Evolutionary conservation across 2,113 vertebrate species (phyloP), one percentile per base, ranked within the genome.

Genomic region (Rostratula benghalensis): DNA sequence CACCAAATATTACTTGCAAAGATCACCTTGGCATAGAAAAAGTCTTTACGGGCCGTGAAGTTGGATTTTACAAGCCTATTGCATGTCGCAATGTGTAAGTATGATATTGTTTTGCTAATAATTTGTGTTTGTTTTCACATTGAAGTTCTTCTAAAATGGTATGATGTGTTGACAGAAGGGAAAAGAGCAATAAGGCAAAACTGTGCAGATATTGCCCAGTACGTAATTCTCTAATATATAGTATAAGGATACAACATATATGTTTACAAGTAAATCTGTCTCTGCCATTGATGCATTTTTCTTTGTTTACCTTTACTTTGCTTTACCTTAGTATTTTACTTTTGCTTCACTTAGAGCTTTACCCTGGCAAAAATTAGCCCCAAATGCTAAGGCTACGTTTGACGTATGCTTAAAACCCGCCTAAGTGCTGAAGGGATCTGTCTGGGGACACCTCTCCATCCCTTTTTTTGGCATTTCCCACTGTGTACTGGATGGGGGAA

Each of bases 51-150:
- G 99, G 99, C 59, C 93, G 25, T 0, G 99, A 99, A 98, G 98
- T 99, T 83, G 99, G 99, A 89, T 99, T 99, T 98, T 98, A 98
- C 95, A 99, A 98, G 96, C 98, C 98, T 18, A 93, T 99, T 93
- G 91, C 98, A 53, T 99, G 99, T 95, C 98, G 99, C 93, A 99
- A 99, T 37, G 99, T 99, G 99, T 99, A 98, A 98, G 99, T 99
- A 95, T 30, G 8, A 45, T 11, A 5, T 8, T 64, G 2, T 16
- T 22, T 95, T 71, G 75, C 23, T 73, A 28, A 33, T 54, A 39
- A 20, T 65, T 95, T 64, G 33, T 31, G 70, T 63, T 86, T 63
- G 57, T 41, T 92, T 91, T 61, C 45, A 50, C 83, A 17, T 8
- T 80, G 57, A 61, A 28, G 10, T 93, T 81, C 67, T 56, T 93